A percentile compares a stretch with the other conserved stretches of the same genome.
phyloP scores from a whole-genome alignment of 2,888 invertebrate species.

The Coleophora flavipennella region DNA sequence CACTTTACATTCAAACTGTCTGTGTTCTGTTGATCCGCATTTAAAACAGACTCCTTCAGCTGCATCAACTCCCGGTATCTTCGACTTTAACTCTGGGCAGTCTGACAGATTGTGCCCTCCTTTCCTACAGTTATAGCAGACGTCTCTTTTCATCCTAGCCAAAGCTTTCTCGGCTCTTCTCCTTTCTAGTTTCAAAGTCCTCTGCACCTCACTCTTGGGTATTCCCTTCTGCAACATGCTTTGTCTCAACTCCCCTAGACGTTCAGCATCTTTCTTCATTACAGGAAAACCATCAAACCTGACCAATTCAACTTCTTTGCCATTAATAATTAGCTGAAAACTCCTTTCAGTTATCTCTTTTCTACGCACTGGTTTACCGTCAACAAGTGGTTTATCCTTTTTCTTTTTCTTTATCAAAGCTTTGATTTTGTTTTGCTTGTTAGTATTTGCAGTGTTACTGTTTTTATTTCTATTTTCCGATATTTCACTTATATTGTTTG shows the following conservation, averaged over 20 bases:
- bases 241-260: constrained; percentile 73
- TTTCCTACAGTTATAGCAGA: constrained; percentile 84
- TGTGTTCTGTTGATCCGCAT: constrained; percentile 92
- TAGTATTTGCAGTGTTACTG: constrained; percentile 7
- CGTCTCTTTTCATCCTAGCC: constrained; percentile 76
- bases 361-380: constrained; percentile 46
- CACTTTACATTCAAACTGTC: constrained; percentile 81
- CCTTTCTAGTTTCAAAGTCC: constrained; percentile 78
- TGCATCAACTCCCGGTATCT: constrained; percentile 56
- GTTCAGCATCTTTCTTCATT: constrained; percentile 78
- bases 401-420: constrained; percentile 19
- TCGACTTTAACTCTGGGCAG: constrained; percentile 79
- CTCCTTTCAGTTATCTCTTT: constrained; percentile 57
- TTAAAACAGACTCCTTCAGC: constrained; percentile 86
- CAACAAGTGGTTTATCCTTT: constrained; percentile 27
- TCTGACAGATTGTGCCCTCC: constrained; percentile 86
- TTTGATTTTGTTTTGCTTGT: constrained; percentile 9
- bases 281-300: constrained; percentile 81
- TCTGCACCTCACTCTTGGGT: constrained; percentile 77
- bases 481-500: constrained; percentile 11
- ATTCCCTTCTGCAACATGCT: constrained; percentile 78
- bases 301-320: constrained; percentile 73
- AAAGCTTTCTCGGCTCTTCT: constrained; percentile 81
- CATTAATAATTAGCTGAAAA: constrained; percentile 74
- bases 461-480: constrained; percentile 22